Percentiles rank a stretch among this genome's conserved stretches.
Evolutionary conservation across 2,888 invertebrate species (phyloP).

Genomic region (Volucella zonaria): DNA sequence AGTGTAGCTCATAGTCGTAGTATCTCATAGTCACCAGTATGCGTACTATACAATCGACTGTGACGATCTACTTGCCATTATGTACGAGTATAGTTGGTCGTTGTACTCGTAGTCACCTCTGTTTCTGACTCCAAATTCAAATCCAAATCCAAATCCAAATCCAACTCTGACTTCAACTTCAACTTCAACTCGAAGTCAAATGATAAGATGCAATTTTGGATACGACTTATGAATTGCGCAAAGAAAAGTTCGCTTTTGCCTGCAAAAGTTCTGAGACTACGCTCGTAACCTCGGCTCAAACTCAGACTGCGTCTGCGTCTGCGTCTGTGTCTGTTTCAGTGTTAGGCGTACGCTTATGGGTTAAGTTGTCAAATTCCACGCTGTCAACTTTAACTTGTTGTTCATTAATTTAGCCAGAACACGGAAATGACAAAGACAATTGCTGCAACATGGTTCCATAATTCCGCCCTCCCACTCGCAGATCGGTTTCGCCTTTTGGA

Average conservation of each 20-base stretch:
- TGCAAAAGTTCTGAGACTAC: no score
- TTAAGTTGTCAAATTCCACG: constrained; percentile 72
- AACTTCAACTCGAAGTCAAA: neutral
- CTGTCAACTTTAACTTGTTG: constrained; percentile 66
- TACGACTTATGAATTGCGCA: constrained; percentile 50
- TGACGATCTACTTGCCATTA: constrained; percentile 42
- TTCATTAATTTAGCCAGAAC: constrained; percentile 69
- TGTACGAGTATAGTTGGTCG: neutral
- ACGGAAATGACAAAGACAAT: constrained; percentile 71
- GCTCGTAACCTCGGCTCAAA: no score
- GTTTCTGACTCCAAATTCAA: constrained; percentile 21
- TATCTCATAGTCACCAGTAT: neutral
- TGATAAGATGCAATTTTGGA: constrained; percentile 60
- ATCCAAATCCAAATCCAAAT: no score
- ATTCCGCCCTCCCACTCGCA: constrained; percentile 68
- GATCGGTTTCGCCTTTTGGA: constrained; percentile 35
- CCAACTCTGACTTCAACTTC: no score
- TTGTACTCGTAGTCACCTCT: constrained; percentile 2
- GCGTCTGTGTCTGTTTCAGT: neutral
- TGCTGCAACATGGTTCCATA: constrained; percentile 69
- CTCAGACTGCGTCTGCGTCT: neutral
- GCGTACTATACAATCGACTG: constrained; percentile 18
- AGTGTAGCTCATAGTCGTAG: neutral
- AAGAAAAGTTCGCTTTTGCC: constrained; percentile 5
- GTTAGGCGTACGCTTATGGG: constrained; percentile 50